phyloP scores from a whole-genome alignment of 2,888 invertebrate genomes.

The Caenorhabditis japonica region DNA sequence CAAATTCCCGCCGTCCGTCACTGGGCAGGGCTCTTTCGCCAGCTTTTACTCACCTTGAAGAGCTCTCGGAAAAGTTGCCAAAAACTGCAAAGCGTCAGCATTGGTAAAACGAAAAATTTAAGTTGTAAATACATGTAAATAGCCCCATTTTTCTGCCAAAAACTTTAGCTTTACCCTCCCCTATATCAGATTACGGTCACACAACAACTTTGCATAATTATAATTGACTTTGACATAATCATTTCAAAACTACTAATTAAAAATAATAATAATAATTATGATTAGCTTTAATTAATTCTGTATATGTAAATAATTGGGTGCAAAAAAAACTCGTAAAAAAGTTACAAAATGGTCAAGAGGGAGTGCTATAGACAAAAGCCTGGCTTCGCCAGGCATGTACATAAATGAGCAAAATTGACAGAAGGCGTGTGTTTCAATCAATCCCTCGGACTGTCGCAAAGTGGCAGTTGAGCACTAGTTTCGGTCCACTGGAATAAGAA shows the following conservation, averaged over 20 bases:
- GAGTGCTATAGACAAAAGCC: too few species aligned
- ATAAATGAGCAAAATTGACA: too few species aligned
- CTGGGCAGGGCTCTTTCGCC: slow-evolving; percentile 23
- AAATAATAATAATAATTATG: slow-evolving; percentile 7
- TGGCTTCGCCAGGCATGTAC: too few species aligned
- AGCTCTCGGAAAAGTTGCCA: slow-evolving; percentile 11
- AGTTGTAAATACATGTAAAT: too few species aligned
- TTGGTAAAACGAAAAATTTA: slow-evolving; percentile 12
- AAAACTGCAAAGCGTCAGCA: slow-evolving; percentile 18
- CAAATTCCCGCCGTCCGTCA: slow-evolving; percentile 20
- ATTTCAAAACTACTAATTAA: neutral
- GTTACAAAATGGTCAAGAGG: too few species aligned
- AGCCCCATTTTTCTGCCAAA: slow-evolving; percentile 4
- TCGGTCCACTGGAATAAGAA: slow-evolving; percentile 52
- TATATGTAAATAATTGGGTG: slow-evolving; percentile 5
- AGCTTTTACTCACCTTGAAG: slow-evolving; percentile 24
- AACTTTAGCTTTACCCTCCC: slow-evolving; percentile 24
- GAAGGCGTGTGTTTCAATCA: too few species aligned
- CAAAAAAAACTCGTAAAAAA: slow-evolving; percentile 37
- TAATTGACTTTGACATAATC: neutral
- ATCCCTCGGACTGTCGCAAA: slow-evolving; percentile 59
- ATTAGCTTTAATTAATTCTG: neutral
- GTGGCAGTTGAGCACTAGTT: slow-evolving; percentile 51
- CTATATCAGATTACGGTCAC: slow-evolving; percentile 14
- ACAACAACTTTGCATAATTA: slow-evolving; percentile 25